These are phyloP conservation scores for Protobothrops mucrosquamatus DNA, from an alignment of 2,113 vertebrate genomes.

Conservation along the genomic window DNA sequence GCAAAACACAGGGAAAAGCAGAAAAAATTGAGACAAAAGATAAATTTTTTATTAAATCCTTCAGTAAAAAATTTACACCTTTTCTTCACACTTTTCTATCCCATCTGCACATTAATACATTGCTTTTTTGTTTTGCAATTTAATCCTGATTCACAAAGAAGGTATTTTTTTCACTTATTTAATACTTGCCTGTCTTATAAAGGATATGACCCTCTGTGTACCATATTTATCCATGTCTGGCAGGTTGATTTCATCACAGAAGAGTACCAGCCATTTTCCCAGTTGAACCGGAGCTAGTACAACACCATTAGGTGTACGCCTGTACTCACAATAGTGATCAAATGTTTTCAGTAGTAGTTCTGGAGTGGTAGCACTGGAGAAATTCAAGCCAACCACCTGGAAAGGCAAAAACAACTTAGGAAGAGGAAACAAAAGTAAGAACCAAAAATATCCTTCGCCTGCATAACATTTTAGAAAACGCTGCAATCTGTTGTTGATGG, in stretches of 20 bases:
- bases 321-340: constrained; percentile 98
- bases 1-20: background rate
- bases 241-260: constrained; percentile 98
- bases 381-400: constrained; percentile 98
- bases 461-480: background rate
- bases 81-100: background rate
- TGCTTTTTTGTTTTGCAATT: background rate
- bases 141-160: background rate
- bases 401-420: background rate
- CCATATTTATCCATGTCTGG: constrained; percentile 99
- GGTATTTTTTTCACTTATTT: background rate
- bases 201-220: constrained; percentile 98
- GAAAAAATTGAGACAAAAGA: background rate
- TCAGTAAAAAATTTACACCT: background rate
- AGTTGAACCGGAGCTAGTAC: constrained; percentile 95
- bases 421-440: background rate
- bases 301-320: constrained; percentile 92
- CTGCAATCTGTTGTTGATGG: background rate
- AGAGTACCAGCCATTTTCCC: constrained; percentile 96
- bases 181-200: constrained; percentile 88
- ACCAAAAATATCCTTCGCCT: background rate
- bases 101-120: background rate
- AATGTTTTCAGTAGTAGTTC: constrained; percentile 97
- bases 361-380: constrained; percentile 96
- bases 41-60: background rate